A percentile compares a stretch with the other conserved stretches of the same genome.
Evolutionary conservation across 1,140 invertebrate species (phyloP).

Genomic region (Pectinophora gossypiella): DNA sequence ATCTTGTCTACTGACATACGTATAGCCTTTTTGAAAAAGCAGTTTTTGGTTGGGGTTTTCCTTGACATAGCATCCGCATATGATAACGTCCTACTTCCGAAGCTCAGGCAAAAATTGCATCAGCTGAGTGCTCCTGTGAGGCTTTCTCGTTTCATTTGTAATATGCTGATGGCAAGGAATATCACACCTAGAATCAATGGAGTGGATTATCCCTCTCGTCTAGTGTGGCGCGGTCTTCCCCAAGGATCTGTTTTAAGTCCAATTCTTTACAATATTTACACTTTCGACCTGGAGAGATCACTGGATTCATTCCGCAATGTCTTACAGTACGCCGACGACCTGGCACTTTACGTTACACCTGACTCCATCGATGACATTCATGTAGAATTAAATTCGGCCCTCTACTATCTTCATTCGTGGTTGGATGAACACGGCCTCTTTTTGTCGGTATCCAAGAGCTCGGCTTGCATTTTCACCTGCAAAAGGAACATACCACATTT

Average conservation of each 20-base stretch:
- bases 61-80: constrained; percentile 9
- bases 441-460: not conserved
- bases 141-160: constrained; percentile 4
- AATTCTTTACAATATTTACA: constrained; percentile 9
- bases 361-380: too few species aligned
- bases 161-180: not conserved
- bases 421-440: not conserved
- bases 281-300: constrained; percentile 1
- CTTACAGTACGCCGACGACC: constrained; percentile 9
- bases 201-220: not conserved
- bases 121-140: not conserved
- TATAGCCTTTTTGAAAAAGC: not conserved
- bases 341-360: not conserved
- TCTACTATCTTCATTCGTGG: not conserved
- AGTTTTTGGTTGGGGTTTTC: constrained; percentile 4
- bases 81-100: constrained; percentile 6
- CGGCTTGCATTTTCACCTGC: not conserved
- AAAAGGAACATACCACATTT: not conserved
- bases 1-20: constrained; percentile 8
- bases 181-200: not conserved
- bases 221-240: constrained; percentile 7
- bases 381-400: constrained; percentile 1
- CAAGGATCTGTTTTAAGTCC: constrained; percentile 13
- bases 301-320: not conserved
- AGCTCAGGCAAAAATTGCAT: constrained; percentile 3